These are phyloP conservation scores for Batillaria attramentaria DNA, from an alignment of 1,140 invertebrate species.

Conservation along the genomic window DNA sequence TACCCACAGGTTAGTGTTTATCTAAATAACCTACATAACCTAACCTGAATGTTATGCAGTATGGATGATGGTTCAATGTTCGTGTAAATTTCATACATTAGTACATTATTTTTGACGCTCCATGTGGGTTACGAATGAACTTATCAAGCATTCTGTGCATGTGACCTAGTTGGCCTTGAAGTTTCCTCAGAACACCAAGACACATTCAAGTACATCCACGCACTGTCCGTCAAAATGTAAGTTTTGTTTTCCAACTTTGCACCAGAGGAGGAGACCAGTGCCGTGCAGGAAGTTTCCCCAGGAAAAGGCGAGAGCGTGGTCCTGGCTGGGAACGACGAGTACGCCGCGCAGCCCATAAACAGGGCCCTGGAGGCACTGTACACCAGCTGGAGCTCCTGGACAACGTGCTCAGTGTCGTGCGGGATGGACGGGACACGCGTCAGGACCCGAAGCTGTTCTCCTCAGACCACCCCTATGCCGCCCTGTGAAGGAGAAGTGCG, in stretches of 20 bases:
- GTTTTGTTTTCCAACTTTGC: no score
- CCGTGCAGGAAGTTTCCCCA: no score
- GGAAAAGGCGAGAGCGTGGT: slow-evolving; percentile 1
- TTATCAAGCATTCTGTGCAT: no score
- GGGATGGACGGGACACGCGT: slow-evolving; percentile 46
- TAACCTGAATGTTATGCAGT: not conserved
- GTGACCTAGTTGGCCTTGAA: no score
- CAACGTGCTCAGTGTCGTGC: slow-evolving; percentile 47
- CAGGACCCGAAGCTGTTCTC: slow-evolving; percentile 42
- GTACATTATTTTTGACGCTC: no score
- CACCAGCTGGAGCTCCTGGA: slow-evolving; percentile 50
- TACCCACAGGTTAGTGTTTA: slow-evolving; percentile 13
- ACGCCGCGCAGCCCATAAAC: slow-evolving; percentile 27
- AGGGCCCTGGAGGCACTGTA: slow-evolving; percentile 45
- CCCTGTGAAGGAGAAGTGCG: slow-evolving; percentile 44
- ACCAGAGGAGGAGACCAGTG: no score
- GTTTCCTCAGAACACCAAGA: no score
- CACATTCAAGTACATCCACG: no score
- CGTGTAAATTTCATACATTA: no score
- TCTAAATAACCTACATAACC: not conserved
- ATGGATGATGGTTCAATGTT: no score
- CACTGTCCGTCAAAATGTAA: no score
- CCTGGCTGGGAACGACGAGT: slow-evolving; percentile 1
- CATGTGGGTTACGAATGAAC: no score
- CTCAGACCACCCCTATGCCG: slow-evolving; percentile 14